Evolutionary conservation across 2,888 invertebrate species (phyloP), one percentile per base, ranked within the genome.

Genomic region (Ferdinandea cuprea): DNA sequence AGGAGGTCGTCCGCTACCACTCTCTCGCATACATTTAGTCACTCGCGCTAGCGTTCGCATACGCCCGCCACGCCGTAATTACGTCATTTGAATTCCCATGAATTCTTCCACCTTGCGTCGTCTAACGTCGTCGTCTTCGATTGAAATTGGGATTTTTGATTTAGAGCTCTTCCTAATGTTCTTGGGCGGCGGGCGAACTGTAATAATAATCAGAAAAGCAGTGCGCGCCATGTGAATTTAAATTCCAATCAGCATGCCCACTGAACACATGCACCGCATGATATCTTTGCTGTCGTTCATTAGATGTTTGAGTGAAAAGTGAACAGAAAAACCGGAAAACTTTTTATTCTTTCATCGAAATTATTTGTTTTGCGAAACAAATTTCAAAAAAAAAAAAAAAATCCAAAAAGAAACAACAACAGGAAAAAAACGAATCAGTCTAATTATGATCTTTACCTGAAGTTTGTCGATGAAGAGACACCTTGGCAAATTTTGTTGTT

Each of bases 131-230:
- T 37, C 37, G 40, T 40, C 56, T 48, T 50, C 56, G 44, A 59
- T 69, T 65, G 42, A 17, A 69, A 80, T 74, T 76, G 69, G 44
- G 65, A 76, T 65, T 71, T 81, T 76, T 66, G 71, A 81, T 81
- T 71, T 81, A 65, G 65, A 81, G 17, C 65, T 80, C 68, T 73
- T 56, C 79, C 61, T 68, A 68, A 78, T 78, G 65, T 65, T 63
- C 56, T 63, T 66, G 59, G 59, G 32, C 52, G 73, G 68, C 50
- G 42, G 21, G 56, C 37, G 63, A 74, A 69, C 50, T 37, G 52
- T 69, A 76, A 76, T 69, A 59, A 76, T 54, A 54, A 76, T 61
- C 65, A 71, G n/a, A 72, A 59, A 58, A 65, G 74, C 40, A 13
- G 40, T 40, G 13, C 19, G 74, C 44, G 40, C 46, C 66, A 71